phyloP scores from a whole-genome alignment of 2,113 vertebrate genomes.

The Salminus brasiliensis region DNA sequence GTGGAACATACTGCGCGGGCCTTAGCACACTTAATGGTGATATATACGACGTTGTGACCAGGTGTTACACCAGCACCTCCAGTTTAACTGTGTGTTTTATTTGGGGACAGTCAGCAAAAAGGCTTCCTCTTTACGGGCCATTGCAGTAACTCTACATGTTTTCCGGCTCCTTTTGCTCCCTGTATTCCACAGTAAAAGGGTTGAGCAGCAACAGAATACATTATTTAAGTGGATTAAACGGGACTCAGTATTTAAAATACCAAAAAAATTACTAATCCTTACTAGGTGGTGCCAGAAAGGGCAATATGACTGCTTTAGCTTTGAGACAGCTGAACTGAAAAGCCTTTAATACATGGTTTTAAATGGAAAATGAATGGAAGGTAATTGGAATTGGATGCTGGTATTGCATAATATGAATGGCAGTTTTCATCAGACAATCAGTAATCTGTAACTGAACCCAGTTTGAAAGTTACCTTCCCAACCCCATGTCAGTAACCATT shows the following conservation, averaged over 20 bases:
- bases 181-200: neutral
- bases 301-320: neutral
- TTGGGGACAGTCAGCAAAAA: neutral
- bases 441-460: constrained; percentile 18
- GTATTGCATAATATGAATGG: neutral
- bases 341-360: neutral
- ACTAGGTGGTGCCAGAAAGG: neutral
- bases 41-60: neutral
- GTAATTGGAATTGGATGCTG: neutral
- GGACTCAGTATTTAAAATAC: neutral
- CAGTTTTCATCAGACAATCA: constrained; percentile 9
- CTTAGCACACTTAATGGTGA: neutral
- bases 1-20: neutral
- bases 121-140: neutral
- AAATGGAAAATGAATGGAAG: neutral
- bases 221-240: neutral
- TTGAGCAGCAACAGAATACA: neutral
- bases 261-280: neutral
- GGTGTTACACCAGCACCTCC: neutral
- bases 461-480: constrained; percentile 22
- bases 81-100: neutral
- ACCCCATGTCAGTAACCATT: neutral
- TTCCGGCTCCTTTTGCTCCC: neutral
- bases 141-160: neutral
- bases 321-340: neutral